These are phyloP conservation scores for Papilio dardanus DNA, from an alignment of 1,140 invertebrate genomes.

Conservation along the genomic window DNA sequence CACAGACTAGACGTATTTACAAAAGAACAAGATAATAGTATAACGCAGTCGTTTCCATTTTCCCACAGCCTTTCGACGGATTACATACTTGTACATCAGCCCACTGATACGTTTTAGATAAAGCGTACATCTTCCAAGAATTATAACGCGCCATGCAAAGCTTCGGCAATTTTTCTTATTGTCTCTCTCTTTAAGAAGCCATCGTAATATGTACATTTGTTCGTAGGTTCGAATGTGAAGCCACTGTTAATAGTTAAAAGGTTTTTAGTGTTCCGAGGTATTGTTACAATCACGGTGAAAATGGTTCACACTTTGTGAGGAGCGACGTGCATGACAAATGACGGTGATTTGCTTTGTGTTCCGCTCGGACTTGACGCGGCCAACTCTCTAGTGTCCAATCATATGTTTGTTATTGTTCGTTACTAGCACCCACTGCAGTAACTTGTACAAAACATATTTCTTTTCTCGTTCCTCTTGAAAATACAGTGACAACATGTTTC, in stretches of 20 bases:
- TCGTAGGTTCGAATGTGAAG: neutral
- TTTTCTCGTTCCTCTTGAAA: neutral
- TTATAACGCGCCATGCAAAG: neutral
- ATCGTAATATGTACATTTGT: conserved; percentile 22
- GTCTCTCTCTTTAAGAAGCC: too few species aligned
- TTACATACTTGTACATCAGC: conserved; percentile 6
- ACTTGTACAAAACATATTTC: neutral
- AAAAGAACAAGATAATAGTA: conserved; percentile 31
- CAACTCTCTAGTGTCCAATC: conserved; percentile 40
- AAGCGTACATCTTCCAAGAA: conserved; percentile 1
- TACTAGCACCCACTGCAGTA: neutral
- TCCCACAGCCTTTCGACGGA: conserved; percentile 43
- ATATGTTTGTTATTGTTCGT: conserved; percentile 35
- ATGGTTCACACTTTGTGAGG: conserved; percentile 47
- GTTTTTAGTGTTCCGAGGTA: conserved; percentile 38
- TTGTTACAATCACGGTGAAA: conserved; percentile 53
- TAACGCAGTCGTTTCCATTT: conserved; percentile 44
- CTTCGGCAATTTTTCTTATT: too few species aligned
- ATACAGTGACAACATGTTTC: neutral
- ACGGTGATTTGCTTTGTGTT: conserved; percentile 54
- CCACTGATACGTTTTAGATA: conserved; percentile 5
- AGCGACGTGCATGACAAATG: conserved; percentile 58
- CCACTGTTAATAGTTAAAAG: conserved; percentile 22
- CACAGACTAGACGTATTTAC: conserved; percentile 22
- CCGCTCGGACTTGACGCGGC: conserved; percentile 33